Conservation (phyloP, 2,797 vertebrate species). For the Botia kubotai region DNA sequence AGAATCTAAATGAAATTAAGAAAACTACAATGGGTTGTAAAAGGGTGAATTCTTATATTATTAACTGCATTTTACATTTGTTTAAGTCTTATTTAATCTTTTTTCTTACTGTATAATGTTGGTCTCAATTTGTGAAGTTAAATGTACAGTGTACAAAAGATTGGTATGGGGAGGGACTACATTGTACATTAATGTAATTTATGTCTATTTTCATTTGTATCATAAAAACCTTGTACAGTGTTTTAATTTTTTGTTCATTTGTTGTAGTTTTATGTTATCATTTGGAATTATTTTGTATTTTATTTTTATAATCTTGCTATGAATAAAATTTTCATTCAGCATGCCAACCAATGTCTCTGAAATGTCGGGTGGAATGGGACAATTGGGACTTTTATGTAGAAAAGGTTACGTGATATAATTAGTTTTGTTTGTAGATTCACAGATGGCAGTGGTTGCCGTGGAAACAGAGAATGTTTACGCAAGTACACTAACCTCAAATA, state of each 20-base stretch:
- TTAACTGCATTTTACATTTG: slow-evolving; percentile 24
- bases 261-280: slow-evolving; percentile 83
- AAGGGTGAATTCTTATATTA: not conserved
- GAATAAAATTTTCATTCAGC: slow-evolving; percentile 99
- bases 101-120: slow-evolving; percentile 65
- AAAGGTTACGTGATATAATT: not conserved
- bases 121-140: slow-evolving; percentile 77
- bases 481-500: not conserved
- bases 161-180: slow-evolving; percentile 70
- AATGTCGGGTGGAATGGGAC: not conserved
- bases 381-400: slow-evolving; percentile 58
- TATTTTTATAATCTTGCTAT: slow-evolving; percentile 99
- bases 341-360: slow-evolving; percentile 81
- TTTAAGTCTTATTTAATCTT: slow-evolving; percentile 63
- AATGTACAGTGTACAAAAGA: slow-evolving; percentile 74
- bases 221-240: slow-evolving; percentile 99
- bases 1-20: slow-evolving; percentile 2
- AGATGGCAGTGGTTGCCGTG: slow-evolving; percentile 53
- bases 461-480: slow-evolving; percentile 42
- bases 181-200: slow-evolving; percentile 99
- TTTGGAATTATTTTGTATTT: slow-evolving; percentile 99
- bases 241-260: slow-evolving; percentile 76
- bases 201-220: slow-evolving; percentile 94
- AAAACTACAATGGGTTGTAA: slow-evolving; percentile 1
- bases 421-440: not conserved